phyloP scores from a whole-genome alignment of 1,140 invertebrate species.

The Sesamia nonagrioides region DNA sequence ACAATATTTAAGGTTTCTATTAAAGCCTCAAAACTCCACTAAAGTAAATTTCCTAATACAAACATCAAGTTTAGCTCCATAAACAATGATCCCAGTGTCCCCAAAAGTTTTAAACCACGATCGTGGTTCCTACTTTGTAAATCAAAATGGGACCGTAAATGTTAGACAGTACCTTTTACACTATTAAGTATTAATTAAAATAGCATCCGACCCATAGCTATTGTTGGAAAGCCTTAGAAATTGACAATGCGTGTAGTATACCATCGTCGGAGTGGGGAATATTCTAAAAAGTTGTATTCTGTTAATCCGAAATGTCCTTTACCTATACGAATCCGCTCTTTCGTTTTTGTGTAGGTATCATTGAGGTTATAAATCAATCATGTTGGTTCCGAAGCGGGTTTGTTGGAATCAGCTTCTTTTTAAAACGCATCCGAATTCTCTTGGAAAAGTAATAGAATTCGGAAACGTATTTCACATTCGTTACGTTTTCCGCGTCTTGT shows the following conservation, averaged over 20 bases:
- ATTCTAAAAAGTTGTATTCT: constrained; percentile 6
- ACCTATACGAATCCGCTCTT: background rate
- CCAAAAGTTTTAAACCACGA: constrained; percentile 8
- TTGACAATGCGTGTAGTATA: constrained; percentile 8
- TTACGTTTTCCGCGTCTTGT: no score
- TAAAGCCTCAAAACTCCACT: no score
- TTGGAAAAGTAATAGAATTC: no score
- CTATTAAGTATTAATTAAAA: constrained; percentile 57
- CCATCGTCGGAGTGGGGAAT: background rate
- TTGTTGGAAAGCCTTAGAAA: constrained; percentile 5
- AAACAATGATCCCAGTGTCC: constrained; percentile 15
- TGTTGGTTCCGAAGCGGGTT: background rate
- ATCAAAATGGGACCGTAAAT: constrained; percentile 40
- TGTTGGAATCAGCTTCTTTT: background rate
- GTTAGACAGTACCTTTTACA: constrained; percentile 21
- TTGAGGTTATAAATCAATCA: background rate
- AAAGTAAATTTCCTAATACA: background rate
- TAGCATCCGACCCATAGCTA: constrained; percentile 21
- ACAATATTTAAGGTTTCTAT: no score
- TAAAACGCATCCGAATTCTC: no score
- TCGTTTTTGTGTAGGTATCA: background rate
- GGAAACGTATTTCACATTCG: no score
- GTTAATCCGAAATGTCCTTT: constrained; percentile 1
- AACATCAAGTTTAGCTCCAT: background rate
- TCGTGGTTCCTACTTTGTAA: constrained; percentile 35